Conservation (phyloP, 2,888 invertebrate genomes). For the Heterodera filipjevi region DNA sequence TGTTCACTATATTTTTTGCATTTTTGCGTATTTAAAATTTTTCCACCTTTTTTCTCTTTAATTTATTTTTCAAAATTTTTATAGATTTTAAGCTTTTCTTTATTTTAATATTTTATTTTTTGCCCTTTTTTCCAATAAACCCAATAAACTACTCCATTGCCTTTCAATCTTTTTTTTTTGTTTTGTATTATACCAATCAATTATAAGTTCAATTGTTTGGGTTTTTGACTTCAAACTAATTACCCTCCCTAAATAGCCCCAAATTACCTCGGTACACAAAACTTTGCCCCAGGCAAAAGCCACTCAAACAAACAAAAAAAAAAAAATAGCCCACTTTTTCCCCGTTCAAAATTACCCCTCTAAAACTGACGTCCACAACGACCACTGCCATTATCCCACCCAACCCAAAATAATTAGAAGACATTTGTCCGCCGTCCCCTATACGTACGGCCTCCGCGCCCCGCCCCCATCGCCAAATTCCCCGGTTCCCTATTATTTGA, state of each 20-base stretch:
- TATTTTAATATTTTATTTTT: no score
- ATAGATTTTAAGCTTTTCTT: no score
- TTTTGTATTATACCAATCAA: no score
- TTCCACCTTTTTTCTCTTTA: no score
- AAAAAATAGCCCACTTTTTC: neutral
- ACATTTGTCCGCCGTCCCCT: neutral
- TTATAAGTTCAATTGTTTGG: no score
- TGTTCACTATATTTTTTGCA: no score
- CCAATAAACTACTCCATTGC: no score
- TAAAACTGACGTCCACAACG: neutral
- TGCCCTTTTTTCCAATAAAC: no score
- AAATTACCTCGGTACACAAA: neutral
- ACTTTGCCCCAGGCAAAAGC: neutral
- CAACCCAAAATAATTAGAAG: neutral
- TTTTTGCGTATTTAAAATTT: no score
- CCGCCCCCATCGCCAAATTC: neutral
- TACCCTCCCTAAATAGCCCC: neutral
- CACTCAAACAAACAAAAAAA: neutral
- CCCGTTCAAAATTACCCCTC: slow-evolving; percentile 3
- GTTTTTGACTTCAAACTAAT: neutral
- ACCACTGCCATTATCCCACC: neutral
- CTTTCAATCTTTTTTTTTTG: no score
- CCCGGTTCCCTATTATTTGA: neutral
- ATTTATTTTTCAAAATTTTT: no score
- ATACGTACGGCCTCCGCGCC: neutral